These are phyloP conservation scores for Meriones psammophilus DNA, from an alignment of 2,797 vertebrate genomes.

Conservation along the genomic window DNA sequence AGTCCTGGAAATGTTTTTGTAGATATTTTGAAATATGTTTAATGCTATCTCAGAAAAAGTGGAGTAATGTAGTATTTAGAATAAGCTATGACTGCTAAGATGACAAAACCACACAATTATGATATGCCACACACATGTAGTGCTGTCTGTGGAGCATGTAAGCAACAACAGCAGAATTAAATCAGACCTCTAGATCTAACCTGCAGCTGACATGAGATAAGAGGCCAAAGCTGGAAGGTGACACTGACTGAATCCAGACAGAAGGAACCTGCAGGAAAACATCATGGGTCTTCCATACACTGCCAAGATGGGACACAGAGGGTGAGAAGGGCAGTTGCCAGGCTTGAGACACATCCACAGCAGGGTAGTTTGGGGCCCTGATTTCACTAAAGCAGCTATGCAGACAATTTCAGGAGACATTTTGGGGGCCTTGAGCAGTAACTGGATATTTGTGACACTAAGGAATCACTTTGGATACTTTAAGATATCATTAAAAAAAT, in stretches of 20 bases:
- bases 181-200: background rate
- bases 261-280: background rate
- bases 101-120: background rate
- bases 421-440: background rate
- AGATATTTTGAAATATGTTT: slow-evolving; percentile 1
- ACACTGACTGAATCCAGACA: slow-evolving; percentile 17
- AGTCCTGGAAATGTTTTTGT: background rate
- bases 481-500: background rate
- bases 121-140: background rate
- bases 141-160: background rate
- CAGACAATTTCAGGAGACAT: background rate
- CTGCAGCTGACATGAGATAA: background rate
- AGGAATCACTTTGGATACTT: slow-evolving; percentile 22
- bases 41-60: background rate
- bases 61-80: background rate
- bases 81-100: background rate
- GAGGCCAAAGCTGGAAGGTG: background rate
- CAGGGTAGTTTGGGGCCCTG: background rate
- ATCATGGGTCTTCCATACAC: background rate
- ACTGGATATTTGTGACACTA: background rate
- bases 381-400: slow-evolving; percentile 31
- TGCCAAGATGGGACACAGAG: background rate
- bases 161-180: background rate
- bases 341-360: background rate
- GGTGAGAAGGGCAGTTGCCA: background rate